Evolutionary conservation across 2,113 vertebrate genomes (phyloP).

Genomic region (Periophthalmus modestus): DNA sequence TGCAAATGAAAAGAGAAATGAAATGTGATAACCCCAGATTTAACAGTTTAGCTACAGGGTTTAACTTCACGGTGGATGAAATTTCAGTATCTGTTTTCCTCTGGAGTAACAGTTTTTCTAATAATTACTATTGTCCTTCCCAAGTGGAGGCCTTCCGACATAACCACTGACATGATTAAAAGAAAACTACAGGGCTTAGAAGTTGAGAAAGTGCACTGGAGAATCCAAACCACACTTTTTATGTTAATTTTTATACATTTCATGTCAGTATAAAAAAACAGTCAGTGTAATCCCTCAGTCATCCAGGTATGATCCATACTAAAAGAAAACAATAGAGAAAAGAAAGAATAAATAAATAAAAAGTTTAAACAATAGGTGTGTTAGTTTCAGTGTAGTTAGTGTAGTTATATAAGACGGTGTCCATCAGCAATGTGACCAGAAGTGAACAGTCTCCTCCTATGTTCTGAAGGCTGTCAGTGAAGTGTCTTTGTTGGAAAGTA

Average conservation of each 20-base stretch:
- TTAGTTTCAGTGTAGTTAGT: too few relatives aligned
- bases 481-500: slow-evolving; percentile 62
- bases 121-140: slow-evolving; percentile 42
- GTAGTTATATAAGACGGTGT: too few relatives aligned
- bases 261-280: too few relatives aligned
- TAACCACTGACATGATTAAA: slow-evolving; percentile 42
- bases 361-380: too few relatives aligned
- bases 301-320: too few relatives aligned
- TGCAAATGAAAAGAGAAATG: slow-evolving; percentile 43
- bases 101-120: slow-evolving; percentile 34
- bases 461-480: slow-evolving; percentile 60
- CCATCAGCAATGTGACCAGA: too few relatives aligned
- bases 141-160: slow-evolving; percentile 23
- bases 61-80: slow-evolving; percentile 22
- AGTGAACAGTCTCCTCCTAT: too few relatives aligned
- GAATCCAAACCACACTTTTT: background rate
- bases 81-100: slow-evolving; percentile 30
- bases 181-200: slow-evolving; percentile 44
- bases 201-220: background rate
- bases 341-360: too few relatives aligned
- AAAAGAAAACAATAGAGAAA: too few relatives aligned
- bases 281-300: too few relatives aligned
- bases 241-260: background rate
- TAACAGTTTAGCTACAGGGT: slow-evolving; percentile 34
- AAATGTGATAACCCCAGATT: slow-evolving; percentile 62